Evolutionary conservation across 2,113 vertebrate genomes (phyloP), one percentile per base, ranked within the genome.

Genomic region (Chaetodon trifascialis): DNA sequence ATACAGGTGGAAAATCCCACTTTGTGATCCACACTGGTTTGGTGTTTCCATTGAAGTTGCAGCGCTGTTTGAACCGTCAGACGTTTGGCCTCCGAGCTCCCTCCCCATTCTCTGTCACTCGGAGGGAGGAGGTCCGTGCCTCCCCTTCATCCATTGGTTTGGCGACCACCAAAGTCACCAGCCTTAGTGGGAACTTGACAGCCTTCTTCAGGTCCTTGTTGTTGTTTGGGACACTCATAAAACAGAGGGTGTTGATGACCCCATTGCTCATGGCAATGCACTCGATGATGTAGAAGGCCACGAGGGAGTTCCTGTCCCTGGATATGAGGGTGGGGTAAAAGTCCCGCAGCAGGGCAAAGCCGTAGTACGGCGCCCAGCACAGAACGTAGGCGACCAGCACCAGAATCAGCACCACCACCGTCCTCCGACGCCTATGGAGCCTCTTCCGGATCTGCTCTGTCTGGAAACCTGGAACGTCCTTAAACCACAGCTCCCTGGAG

Each of bases 181-280:
- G 95, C 52, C 73, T 95, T 95, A 96, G 95, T 15, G 89, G 95
- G 42, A 96, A 89, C 60, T 91, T 80, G 68, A 95, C 68, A 15
- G 94, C 94, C 91, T 91, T 96, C 90, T 94, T 97, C 89, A 96
- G 95, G 69, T 95, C 95, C 81, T 96, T 96, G 78, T 94, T 94
- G 82, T 94, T 96, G 80, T 96, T 97, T 75, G 95, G 96, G 46
- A 97, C 96, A 0, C 95, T 95, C 44, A 99, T 91, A 0, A 98
- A 97, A 80, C 96, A 97, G 84, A 99, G 91, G 0, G 97, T 99
- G 91, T 98, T 99, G 88, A 99, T 97, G 94, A 99, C 93, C 78
- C 96, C 97, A 83, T 99, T 99, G 90, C 97, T 97, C 98, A 99
- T 99, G 84, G 98, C 97, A 0, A 99, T 95, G 91, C 98, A 99